Conservation (phyloP, 2,888 invertebrate genomes). For the Protonemura montana region DNA sequence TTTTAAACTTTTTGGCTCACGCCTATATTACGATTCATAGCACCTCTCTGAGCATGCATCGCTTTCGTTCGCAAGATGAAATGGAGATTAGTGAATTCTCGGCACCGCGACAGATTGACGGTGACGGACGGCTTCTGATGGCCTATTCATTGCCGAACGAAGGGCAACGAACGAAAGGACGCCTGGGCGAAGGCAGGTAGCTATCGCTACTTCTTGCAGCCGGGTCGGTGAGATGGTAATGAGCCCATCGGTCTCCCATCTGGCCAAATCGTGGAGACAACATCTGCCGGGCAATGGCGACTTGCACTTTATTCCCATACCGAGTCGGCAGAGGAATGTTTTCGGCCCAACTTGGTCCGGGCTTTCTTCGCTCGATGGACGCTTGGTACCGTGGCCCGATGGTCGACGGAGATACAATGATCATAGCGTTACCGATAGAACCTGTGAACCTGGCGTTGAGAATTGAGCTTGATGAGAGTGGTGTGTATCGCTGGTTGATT, state of each 20-base stretch:
- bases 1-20: too few species aligned
- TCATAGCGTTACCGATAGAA: too few species aligned
- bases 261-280: background rate
- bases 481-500: too few species aligned
- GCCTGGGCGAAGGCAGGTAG: background rate
- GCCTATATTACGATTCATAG: too few species aligned
- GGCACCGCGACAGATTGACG: too few species aligned
- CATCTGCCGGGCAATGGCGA: background rate
- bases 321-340: background rate
- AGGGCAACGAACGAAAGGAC: background rate
- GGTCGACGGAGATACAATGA: background rate
- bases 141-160: background rate
- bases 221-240: background rate
- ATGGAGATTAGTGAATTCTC: too few species aligned
- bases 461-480: too few species aligned
- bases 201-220: background rate
- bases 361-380: background rate
- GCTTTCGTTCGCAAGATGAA: too few species aligned
- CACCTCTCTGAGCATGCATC: too few species aligned
- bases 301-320: too few species aligned
- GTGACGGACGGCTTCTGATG: background rate
- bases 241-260: background rate
- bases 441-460: too few species aligned
- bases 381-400: background rate
- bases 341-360: background rate